Evolutionary conservation across 2,888 invertebrate species (phyloP).

Genomic region (Limnephilus rhombicus): DNA sequence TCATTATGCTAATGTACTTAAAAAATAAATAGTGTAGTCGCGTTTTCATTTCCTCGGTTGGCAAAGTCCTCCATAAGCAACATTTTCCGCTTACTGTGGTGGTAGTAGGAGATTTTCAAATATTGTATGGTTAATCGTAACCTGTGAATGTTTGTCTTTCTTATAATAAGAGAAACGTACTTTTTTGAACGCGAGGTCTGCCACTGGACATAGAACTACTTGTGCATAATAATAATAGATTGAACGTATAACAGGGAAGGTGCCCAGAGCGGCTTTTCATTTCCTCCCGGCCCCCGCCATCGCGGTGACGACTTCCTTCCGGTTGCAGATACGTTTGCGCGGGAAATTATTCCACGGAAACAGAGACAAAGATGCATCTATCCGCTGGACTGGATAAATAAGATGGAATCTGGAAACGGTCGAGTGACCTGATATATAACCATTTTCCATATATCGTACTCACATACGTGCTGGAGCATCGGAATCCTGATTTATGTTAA

Average conservation of each 20-base stretch:
- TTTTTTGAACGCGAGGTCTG: too few species aligned
- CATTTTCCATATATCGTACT: neutral
- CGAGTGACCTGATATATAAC: neutral
- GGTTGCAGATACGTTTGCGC: constrained; percentile 25
- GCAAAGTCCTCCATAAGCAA: too few species aligned
- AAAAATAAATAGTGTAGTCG: too few species aligned
- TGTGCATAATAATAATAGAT: neutral
- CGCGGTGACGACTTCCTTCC: constrained; percentile 36
- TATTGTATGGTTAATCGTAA: too few species aligned
- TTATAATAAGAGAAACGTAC: too few species aligned
- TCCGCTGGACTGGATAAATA: neutral
- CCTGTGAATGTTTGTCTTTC: too few species aligned
- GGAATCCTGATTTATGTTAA: neutral
- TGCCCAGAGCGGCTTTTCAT: constrained; percentile 18
- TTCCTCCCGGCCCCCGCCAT: constrained; percentile 14
- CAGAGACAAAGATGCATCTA: neutral
- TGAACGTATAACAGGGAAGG: neutral
- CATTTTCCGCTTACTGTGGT: too few species aligned
- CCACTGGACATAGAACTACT: neutral
- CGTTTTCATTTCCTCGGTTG: too few species aligned
- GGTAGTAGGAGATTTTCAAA: too few species aligned
- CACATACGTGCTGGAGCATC: neutral
- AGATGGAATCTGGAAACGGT: neutral
- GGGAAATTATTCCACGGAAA: constrained; percentile 20
- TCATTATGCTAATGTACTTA: too few species aligned